Conservation (phyloP, 2,113 vertebrate genomes). For the Bagarius yarrelli region DNA sequence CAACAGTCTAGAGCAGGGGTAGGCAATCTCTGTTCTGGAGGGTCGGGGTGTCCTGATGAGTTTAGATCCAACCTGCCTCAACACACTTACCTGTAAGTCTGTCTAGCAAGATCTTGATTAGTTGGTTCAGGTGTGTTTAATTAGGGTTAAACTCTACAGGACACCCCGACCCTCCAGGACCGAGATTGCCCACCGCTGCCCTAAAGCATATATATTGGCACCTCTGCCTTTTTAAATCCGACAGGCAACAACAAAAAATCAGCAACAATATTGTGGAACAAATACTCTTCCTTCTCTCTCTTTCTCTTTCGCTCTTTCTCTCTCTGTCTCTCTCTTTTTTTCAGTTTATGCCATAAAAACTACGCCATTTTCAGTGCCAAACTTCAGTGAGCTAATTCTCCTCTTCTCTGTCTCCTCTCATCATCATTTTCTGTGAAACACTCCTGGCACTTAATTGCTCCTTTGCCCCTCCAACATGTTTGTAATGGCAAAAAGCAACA, state of each 20-base stretch:
- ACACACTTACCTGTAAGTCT: no score
- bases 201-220: background rate
- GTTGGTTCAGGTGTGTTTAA: no score
- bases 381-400: constrained; percentile 65
- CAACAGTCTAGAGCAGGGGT: background rate
- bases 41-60: no score
- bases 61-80: no score
- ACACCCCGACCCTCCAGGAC: no score
- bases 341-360: no score
- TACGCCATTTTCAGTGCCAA: constrained; percentile 28
- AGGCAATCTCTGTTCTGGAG: no score
- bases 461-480: constrained; percentile 96
- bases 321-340: background rate
- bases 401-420: constrained; percentile 54
- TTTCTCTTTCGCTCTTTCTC: background rate
- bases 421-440: constrained; percentile 87
- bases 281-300: background rate
- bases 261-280: background rate
- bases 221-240: background rate
- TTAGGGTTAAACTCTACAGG: no score
- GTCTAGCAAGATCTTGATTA: no score
- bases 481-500: constrained; percentile 97
- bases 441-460: constrained; percentile 95
- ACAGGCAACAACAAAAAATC: background rate
- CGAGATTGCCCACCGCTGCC: no score